Evolutionary conservation across 2,888 invertebrate genomes (phyloP).

Genomic region (Amphipoea lucens): DNA sequence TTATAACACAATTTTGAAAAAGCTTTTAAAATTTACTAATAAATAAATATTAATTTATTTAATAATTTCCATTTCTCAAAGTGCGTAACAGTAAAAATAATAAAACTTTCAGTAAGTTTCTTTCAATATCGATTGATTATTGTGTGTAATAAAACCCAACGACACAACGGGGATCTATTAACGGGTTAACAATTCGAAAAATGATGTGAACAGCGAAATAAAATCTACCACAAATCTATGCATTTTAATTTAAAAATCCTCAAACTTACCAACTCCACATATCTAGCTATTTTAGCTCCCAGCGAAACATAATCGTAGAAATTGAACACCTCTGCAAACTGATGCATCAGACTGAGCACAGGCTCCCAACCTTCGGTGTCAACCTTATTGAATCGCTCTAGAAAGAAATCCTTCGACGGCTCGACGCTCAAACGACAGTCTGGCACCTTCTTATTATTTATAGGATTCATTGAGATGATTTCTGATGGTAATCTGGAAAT

Average conservation of each 20-base stretch:
- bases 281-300: conserved; percentile 82
- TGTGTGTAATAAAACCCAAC: not conserved
- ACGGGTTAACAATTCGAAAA: not conserved
- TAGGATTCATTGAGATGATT: conserved; percentile 71
- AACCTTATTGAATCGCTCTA: conserved; percentile 74
- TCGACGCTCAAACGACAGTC: conserved; percentile 76
- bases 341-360: conserved; percentile 78
- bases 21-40: not conserved
- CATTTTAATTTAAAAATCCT: conserved; percentile 15
- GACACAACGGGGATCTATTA: not conserved
- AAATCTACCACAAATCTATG: not conserved
- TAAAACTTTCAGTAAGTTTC: not conserved
- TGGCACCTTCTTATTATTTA: conserved; percentile 75
- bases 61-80: not conserved
- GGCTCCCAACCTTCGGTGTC: conserved; percentile 80
- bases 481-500: conserved; percentile 76
- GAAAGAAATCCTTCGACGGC: conserved; percentile 77
- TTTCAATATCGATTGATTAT: not conserved
- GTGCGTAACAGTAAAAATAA: not conserved
- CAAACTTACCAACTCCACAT: conserved; percentile 82
- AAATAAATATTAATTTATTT: not conserved
- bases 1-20: not conserved
- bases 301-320: conserved; percentile 77
- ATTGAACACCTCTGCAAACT: conserved; percentile 80
- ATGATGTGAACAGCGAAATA: not conserved